Evolutionary conservation across 2,113 vertebrate genomes (phyloP), one percentile per base, ranked within the genome.

Genomic region (Irena cyanogastra): DNA sequence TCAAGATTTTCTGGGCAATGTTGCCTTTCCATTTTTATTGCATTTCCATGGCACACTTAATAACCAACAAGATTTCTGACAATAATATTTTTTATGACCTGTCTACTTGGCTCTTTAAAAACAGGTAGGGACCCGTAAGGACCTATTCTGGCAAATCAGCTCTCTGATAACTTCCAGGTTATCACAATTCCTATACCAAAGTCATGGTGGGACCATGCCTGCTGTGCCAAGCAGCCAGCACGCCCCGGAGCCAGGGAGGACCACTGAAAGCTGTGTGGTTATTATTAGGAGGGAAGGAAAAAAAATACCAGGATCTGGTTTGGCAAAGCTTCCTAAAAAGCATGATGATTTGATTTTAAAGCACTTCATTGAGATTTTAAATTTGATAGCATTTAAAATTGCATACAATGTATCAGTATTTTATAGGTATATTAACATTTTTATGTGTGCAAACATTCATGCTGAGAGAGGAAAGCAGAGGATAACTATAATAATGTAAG

Each of bases 151-250:
- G 21, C 24, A 74, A n/a, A 52, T 39, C 16, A 74, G 10, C 27
- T 93, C 33, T 42, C 39, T 66, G 72, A 66, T 44, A 92, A 80
- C 5, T 78, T 65, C n/a, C 37, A 94, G 37, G 37, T 83, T 68
- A 56, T 50, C 70, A n/a, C n/a, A 76, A 6, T 20, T 31, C 39
- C 26, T 18, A 6, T 19, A 11, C 27, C 17, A 66, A 0, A 5
- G 1, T n/a, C 57, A 11, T 0, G 0, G 30, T 53, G 45, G 24
- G 20, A 60, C 28, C 0, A 0, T 28, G 35, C n/a, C n/a, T 42
- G 33, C 21, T 37, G 17, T 35, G 31, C 22, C 0, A 0, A 56
- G 59, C 50, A 56, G 49, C 37, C 21, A 27, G 49, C 6, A 6
- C 19, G 53, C 28, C 64, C 54, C 72, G 47, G 52, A 87, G 65